Conservation (phyloP, 2,797 vertebrate genomes). For the Labroides dimidiatus region DNA sequence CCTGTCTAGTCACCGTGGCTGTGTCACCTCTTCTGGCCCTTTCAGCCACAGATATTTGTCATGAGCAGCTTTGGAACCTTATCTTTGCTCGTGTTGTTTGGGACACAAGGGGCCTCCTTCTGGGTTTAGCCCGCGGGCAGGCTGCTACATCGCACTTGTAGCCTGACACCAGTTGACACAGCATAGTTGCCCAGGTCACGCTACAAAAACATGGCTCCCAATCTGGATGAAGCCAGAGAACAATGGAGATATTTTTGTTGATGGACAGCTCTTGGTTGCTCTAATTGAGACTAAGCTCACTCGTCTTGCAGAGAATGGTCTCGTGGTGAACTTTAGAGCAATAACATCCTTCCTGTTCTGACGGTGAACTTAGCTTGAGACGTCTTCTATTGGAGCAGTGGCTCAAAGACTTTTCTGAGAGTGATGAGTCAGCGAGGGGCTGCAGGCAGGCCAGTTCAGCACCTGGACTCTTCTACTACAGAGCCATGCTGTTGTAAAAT, state of each 20-base stretch:
- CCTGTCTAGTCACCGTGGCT: conserved; percentile 55
- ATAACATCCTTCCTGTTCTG: conserved; percentile 72
- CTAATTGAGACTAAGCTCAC: conserved; percentile 76
- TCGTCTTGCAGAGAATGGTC: conserved; percentile 65
- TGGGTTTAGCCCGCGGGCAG: conserved; percentile 79
- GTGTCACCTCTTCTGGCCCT: conserved; percentile 56
- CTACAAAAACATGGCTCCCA: conserved; percentile 85
- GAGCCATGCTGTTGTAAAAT: too few species aligned
- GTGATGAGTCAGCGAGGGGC: too few species aligned
- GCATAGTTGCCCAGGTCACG: conserved; percentile 83
- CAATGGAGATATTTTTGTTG: conserved; percentile 81
- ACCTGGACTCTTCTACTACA: too few species aligned
- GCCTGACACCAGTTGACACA: conserved; percentile 88
- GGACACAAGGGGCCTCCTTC: conserved; percentile 76
- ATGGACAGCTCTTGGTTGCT: conserved; percentile 69
- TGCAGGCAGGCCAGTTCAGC: too few species aligned
- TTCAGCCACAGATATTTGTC: conserved; percentile 68
- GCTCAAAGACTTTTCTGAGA: background rate
- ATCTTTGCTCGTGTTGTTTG: conserved; percentile 75
- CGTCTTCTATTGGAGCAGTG: conserved; percentile 27
- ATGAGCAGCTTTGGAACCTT: conserved; percentile 64
- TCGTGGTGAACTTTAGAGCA: conserved; percentile 75
- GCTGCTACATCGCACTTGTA: conserved; percentile 78
- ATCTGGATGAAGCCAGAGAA: conserved; percentile 72
- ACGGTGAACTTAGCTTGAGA: conserved; percentile 60